Conservation (phyloP, 2,113 vertebrate species). For the Vimba vimba region DNA sequence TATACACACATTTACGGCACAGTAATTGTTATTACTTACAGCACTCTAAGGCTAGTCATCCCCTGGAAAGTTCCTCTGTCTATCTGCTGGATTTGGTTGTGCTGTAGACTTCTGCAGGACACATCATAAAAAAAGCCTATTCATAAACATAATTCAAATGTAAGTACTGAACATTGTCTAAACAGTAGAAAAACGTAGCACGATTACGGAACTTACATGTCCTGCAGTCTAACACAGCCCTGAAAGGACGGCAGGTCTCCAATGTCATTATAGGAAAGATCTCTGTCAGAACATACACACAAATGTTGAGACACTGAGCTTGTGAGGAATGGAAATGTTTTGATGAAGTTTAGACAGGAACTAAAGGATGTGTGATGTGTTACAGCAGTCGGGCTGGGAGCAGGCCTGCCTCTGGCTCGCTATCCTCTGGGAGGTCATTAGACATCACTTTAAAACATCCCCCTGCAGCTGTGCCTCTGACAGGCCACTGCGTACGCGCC, state of each 20-base stretch:
- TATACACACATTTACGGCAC: not conserved
- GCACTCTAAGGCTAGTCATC: conserved; percentile 82
- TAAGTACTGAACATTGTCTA: not conserved
- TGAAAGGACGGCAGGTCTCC: conserved; percentile 86
- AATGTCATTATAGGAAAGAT: conserved; percentile 94
- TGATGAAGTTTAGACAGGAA: conserved; percentile 33
- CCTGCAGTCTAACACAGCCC: conserved; percentile 87
- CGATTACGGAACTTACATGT: conserved; percentile 84
- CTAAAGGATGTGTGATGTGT: conserved; percentile 23
- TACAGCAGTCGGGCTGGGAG: conserved; percentile 11
- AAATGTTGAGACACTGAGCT: conserved; percentile 19
- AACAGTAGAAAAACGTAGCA: not conserved
- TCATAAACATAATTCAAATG: not conserved
- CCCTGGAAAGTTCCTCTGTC: conserved; percentile 85
- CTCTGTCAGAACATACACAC: conserved; percentile 70
- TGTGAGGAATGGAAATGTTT: conserved; percentile 6
- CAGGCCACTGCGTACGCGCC: conserved; percentile 5
- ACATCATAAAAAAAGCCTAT: not conserved
- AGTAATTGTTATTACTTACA: conserved; percentile 81
- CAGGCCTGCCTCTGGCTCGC: conserved; percentile 4
- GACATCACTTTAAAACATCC: conserved; percentile 43
- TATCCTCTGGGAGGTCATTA: conserved; percentile 58
- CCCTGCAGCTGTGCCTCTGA: conserved; percentile 30
- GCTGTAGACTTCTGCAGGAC: conserved; percentile 86
- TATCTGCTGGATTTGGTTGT: conserved; percentile 88